Conservation (phyloP, 2,888 invertebrate species). For the Drosophila histrio region DNA sequence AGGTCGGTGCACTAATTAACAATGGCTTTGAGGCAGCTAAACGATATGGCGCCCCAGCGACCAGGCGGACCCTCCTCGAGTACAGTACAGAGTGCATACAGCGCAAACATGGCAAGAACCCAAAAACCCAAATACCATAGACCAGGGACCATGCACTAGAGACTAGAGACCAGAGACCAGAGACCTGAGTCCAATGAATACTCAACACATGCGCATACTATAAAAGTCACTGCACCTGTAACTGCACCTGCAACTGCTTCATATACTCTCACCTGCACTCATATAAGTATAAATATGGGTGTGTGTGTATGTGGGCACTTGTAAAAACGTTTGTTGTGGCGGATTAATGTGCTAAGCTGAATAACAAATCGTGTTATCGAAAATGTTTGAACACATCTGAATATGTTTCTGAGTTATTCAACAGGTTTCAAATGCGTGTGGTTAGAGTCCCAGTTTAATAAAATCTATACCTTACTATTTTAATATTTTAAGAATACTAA, state of each 20-base stretch:
- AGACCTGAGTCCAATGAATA: slow-evolving; percentile 12
- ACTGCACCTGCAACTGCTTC: background rate
- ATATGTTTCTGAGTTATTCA: background rate
- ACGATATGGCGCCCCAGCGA: slow-evolving; percentile 53
- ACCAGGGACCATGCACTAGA: slow-evolving; percentile 3
- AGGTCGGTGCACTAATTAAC: slow-evolving; percentile 78
- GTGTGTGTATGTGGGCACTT: background rate
- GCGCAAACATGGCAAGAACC: slow-evolving; percentile 24
- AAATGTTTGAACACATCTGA: background rate
- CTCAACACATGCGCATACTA: slow-evolving; percentile 5
- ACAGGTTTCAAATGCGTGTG: background rate
- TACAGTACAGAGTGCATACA: background rate
- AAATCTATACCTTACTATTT: background rate
- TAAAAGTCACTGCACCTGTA: slow-evolving; percentile 23
- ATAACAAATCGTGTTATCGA: background rate
- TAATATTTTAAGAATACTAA: background rate
- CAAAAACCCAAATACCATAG: background rate
- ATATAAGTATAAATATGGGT: slow-evolving; percentile 2
- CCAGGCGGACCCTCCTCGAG: background rate
- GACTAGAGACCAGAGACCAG: slow-evolving; percentile 10
- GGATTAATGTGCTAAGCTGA: background rate
- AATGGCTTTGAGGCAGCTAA: slow-evolving; percentile 76
- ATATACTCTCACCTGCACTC: background rate
- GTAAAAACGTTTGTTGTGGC: background rate
- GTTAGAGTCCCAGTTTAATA: background rate